A percentile compares a stretch with the other conserved stretches of the same genome.
Conservation (phyloP, 2,797 vertebrate genomes). For the Halcyon leucocephala region DNA sequence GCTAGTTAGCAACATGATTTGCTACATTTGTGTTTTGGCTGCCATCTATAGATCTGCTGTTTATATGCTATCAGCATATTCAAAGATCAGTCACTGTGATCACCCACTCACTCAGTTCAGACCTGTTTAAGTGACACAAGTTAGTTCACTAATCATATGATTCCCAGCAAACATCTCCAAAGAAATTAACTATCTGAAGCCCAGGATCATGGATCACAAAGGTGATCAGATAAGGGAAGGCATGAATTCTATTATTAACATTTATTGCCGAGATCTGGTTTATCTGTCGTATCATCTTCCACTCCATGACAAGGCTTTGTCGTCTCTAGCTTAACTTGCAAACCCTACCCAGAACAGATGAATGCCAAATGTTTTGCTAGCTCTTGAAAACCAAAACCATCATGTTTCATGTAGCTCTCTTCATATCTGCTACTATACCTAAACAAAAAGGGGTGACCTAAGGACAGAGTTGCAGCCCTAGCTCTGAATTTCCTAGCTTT, state of each 20-base stretch:
- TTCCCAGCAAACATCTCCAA: not conserved
- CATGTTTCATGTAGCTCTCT: not conserved
- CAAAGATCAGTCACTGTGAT: not conserved
- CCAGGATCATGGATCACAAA: not conserved
- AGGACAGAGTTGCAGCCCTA: conserved; percentile 76
- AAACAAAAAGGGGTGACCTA: conserved; percentile 76
- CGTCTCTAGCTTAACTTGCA: not conserved
- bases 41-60: not conserved
- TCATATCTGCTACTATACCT: conserved; percentile 52
- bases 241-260: not conserved
- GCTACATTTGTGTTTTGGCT: not conserved
- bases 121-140: not conserved
- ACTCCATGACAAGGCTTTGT: not conserved
- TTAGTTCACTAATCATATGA: not conserved
- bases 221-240: not conserved
- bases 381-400: not conserved
- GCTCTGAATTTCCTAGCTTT: conserved; percentile 74
- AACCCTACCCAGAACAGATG: not conserved
- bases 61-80: not conserved
- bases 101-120: not conserved
- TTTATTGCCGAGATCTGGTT: not conserved
- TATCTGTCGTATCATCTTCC: not conserved
- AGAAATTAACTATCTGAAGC: not conserved
- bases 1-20: not conserved
- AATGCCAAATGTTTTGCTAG: not conserved